Conservation (phyloP, 2,113 vertebrate genomes). For the Neodontobutis hainanensis region DNA sequence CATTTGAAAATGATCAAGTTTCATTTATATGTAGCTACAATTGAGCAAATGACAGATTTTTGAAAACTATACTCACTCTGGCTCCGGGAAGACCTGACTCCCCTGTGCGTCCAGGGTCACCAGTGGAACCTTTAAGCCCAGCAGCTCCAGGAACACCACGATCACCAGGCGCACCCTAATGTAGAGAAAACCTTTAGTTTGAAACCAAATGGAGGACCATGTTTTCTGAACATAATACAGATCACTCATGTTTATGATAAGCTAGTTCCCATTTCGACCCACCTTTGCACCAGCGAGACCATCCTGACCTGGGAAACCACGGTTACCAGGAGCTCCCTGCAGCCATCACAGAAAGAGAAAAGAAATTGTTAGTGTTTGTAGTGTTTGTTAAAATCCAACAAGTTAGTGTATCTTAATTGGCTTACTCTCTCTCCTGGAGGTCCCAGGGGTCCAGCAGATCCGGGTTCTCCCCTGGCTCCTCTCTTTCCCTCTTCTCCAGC, state of each 20-base stretch:
- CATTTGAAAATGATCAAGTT: no score
- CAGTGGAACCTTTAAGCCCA: slow-evolving; percentile 88
- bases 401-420: slow-evolving; percentile 6
- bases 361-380: slow-evolving; percentile 4
- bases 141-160: slow-evolving; percentile 87
- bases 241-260: not conserved
- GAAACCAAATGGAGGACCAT: not conserved
- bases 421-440: slow-evolving; percentile 94
- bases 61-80: slow-evolving; percentile 81
- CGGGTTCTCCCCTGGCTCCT: slow-evolving; percentile 93
- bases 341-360: slow-evolving; percentile 37
- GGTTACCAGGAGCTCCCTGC: slow-evolving; percentile 94
- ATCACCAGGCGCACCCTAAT: slow-evolving; percentile 91
- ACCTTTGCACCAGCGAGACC: slow-evolving; percentile 96
- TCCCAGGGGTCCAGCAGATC: slow-evolving; percentile 88
- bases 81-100: slow-evolving; percentile 95
- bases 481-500: slow-evolving; percentile 95
- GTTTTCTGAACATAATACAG: not conserved
- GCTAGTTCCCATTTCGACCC: slow-evolving; percentile 25
- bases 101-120: slow-evolving; percentile 92
- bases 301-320: slow-evolving; percentile 97
- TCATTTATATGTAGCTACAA: not conserved
- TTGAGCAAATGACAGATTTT: not conserved
- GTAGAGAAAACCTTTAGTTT: slow-evolving; percentile 3
- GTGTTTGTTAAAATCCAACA: not conserved